Percentiles rank a stretch among this genome's conserved stretches.
phyloP scores from a whole-genome alignment of 1,140 invertebrate species.

The Drosophila ohnishii region DNA sequence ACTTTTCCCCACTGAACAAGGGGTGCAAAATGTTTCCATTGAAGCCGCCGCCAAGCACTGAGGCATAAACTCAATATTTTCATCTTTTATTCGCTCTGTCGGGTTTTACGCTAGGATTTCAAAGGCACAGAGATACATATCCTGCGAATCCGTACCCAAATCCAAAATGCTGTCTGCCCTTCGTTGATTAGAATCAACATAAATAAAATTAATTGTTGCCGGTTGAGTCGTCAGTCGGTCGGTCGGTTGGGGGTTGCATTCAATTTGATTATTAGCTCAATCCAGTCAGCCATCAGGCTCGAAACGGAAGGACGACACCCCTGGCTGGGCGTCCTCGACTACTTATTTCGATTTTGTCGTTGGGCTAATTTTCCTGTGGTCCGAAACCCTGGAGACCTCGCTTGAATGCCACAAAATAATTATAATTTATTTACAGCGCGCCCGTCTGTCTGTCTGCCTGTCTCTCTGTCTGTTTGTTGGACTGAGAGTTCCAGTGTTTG shows the following conservation, averaged over 20 bases:
- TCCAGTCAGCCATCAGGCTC: slow-evolving; percentile 25
- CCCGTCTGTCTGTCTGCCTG: slow-evolving; percentile 29
- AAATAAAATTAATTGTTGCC: slow-evolving; percentile 81
- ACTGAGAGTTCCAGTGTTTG: slow-evolving; percentile 43
- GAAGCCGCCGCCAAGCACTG: slow-evolving; percentile 36
- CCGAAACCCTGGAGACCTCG: slow-evolving; percentile 30
- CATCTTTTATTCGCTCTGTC: slow-evolving; percentile 41
- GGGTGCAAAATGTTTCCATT: slow-evolving; percentile 15
- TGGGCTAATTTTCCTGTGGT: slow-evolving; percentile 59
- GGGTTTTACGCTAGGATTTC: slow-evolving; percentile 28
- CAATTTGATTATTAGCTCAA: slow-evolving; percentile 78
- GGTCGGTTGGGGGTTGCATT: slow-evolving; percentile 63
- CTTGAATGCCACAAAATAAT: slow-evolving; percentile 46
- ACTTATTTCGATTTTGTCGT: slow-evolving; percentile 46
- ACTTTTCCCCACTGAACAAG: neutral
- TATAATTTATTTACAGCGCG: slow-evolving; percentile 74
- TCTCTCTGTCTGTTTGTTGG: slow-evolving; percentile 36
- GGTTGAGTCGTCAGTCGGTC: slow-evolving; percentile 35
- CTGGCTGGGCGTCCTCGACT: slow-evolving; percentile 6
- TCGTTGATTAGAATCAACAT: slow-evolving; percentile 79
- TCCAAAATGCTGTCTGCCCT: slow-evolving; percentile 25
- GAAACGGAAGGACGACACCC: slow-evolving; percentile 21
- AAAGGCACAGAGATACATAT: slow-evolving; percentile 15
- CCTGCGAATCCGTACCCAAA: slow-evolving; percentile 17
- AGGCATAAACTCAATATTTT: slow-evolving; percentile 68